Base-by-base conservation (phyloP, 2,797 vertebrate genomes). In the Melanotaenia pygmaea region DNA sequence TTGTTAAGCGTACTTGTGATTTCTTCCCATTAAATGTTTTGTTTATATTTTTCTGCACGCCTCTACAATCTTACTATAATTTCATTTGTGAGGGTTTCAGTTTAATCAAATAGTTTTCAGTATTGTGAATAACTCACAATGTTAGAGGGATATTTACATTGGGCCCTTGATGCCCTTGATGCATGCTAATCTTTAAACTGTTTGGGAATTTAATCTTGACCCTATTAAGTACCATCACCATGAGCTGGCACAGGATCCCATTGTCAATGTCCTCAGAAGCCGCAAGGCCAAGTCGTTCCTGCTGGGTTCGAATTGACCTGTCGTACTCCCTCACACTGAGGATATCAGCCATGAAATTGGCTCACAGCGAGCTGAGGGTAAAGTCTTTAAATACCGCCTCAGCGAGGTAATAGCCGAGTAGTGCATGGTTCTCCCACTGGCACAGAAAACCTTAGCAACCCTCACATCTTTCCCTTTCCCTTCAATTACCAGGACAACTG, bases 291-390 rank as follows among this genome's bases (percentile, higher is more conserved):
- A 69, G 53, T 72, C 74, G 74, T 34, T 88, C 88, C 79, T 83
- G 80, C 86, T 89, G 71, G 50, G 82, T 64, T 84, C 75, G 82
- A 90, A 92, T 84, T 86, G 86, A 86, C 82, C 85, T 81, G 89
- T 88, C 56, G 60, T 72, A 66, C 70, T 71, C 76, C 62, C 66
- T 86, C 82, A 90, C 82, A 77, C 81, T 72, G 86, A 87, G 78
- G 80, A 92, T 85, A 86, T 90, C 89, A 92, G 83, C 88, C 89
- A 92, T 94, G 91, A 94, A 93, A 93, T 91, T 92, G 86, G 78
- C 86, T 91, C 61, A 86, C 87, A 77, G 65, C 70, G 1, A 81
- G 64, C 76, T 74, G 72, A 87, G 77, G 82, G 70, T 84, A 80
- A 86, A 84, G 81, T 84, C 79, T 84, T 92, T 91, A 89, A 86